A percentile compares a stretch with the other conserved stretches of the same genome.
phyloP scores from a whole-genome alignment of 2,888 invertebrate genomes.

The Trachelus stipa region DNA sequence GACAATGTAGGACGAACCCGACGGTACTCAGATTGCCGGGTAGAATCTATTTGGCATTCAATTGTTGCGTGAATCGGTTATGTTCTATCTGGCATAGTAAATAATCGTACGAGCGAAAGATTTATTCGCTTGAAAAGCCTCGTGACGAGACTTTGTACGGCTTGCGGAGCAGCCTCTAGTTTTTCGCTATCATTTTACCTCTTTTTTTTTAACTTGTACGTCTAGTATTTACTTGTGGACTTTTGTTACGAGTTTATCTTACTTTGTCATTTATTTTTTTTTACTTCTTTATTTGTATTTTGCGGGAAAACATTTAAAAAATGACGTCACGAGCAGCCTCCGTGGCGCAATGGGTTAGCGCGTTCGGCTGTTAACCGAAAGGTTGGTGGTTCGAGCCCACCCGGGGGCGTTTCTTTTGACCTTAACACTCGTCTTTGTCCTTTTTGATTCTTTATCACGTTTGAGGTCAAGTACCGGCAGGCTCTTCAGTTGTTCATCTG shows the following conservation, averaged over 20 bases:
- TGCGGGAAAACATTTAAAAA: neutral
- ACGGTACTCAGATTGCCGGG: slow-evolving; percentile 3
- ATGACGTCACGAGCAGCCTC: slow-evolving; percentile 58
- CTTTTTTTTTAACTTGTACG: neutral
- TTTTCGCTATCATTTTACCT: neutral
- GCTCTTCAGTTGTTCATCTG: neutral
- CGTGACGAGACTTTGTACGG: neutral
- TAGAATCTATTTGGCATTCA: slow-evolving; percentile 14
- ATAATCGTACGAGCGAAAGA: neutral
- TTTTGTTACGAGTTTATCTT: neutral
- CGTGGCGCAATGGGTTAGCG: slow-evolving; percentile 97
- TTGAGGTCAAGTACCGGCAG: neutral
- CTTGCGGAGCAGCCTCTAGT: neutral
- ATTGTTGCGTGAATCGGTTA: slow-evolving; percentile 17
- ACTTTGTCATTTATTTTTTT: neutral
- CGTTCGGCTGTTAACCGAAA: slow-evolving; percentile 99
- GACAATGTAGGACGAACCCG: neutral
- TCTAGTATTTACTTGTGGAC: neutral
- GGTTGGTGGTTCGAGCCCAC: slow-evolving; percentile 99
- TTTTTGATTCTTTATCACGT: neutral
- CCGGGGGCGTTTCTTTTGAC: slow-evolving; percentile 71
- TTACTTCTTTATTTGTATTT: neutral
- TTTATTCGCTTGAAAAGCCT: neutral
- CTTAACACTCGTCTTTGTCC: neutral
- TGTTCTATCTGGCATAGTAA: neutral